Percentiles rank a stretch among this genome's conserved stretches.
phyloP scores from a whole-genome alignment of 2,113 vertebrate genomes.

The Eulemur macaco region DNA sequence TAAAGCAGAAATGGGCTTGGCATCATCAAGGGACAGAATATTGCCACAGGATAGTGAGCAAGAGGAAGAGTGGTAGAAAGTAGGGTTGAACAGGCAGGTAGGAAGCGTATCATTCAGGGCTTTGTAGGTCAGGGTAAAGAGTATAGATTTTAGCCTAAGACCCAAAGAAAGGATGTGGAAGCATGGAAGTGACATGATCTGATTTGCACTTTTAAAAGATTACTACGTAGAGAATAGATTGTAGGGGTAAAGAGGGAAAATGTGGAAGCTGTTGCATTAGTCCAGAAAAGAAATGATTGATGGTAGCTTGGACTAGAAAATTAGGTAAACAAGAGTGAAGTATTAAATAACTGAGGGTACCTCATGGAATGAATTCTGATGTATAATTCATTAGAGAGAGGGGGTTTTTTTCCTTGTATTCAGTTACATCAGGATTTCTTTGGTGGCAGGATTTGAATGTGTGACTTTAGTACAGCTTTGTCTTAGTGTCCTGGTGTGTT shows the following conservation, averaged over 20 bases:
- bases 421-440: not conserved
- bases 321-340: not conserved
- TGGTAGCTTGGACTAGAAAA: not conserved
- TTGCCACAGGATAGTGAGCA: not conserved
- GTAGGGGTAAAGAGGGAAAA: not conserved
- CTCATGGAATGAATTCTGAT: not conserved
- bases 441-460: constrained; percentile 14
- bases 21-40: not conserved
- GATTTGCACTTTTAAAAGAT: constrained; percentile 18
- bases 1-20: not conserved
- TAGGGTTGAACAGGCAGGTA: not conserved
- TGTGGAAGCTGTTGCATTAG: not conserved
- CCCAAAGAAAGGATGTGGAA: not conserved
- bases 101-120: not conserved
- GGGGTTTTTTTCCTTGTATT: not conserved
- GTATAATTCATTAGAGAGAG: not conserved
- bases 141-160: constrained; percentile 42
- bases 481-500: not conserved
- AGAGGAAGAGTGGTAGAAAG: not conserved
- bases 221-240: not conserved
- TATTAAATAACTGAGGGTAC: not conserved
- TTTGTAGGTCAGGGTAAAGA: not conserved
- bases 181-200: not conserved
- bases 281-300: not conserved
- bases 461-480: not conserved